A percentile compares a stretch with the other conserved stretches of the same genome.
These are phyloP conservation scores for Drosophila arawakana DNA, from an alignment of 1,140 invertebrate species.

Conservation along the genomic window DNA sequence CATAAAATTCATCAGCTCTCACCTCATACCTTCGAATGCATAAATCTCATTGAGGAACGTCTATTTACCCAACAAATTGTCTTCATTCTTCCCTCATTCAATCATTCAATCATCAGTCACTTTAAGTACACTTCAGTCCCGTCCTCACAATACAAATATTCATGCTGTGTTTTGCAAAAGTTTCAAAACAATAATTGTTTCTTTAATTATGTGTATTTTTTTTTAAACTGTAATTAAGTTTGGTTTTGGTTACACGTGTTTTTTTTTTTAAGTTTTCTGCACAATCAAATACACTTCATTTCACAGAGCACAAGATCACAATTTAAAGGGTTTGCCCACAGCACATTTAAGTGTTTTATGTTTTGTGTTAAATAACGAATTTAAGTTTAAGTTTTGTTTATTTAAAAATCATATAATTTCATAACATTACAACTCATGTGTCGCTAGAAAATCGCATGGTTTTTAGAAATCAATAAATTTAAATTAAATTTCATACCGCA, in stretches of 20 bases:
- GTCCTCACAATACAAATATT: constrained; percentile 55
- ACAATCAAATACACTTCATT: constrained; percentile 51
- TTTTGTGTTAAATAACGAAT: constrained; percentile 60
- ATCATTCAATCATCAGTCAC: constrained; percentile 30
- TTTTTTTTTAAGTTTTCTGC: constrained; percentile 19
- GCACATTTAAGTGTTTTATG: constrained; percentile 66
- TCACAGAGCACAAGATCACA: constrained; percentile 30
- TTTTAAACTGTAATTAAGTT: constrained; percentile 37
- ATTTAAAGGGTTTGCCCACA: constrained; percentile 47
- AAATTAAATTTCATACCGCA: constrained; percentile 15
- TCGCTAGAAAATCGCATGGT: constrained; percentile 51
- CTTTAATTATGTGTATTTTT: constrained; percentile 15
- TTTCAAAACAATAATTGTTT: constrained; percentile 35
- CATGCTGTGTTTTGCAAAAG: constrained; percentile 82
- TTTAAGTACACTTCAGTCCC: constrained; percentile 5
- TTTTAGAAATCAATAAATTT: constrained; percentile 16
- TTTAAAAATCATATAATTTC: neutral
- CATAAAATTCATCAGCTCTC: constrained; percentile 18
- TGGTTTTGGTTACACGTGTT: constrained; percentile 38
- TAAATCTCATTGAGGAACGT: constrained; percentile 10
- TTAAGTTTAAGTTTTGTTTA: constrained; percentile 5
- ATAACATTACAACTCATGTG: constrained; percentile 37
- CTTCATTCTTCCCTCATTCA: constrained; percentile 24
- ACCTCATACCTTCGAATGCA: constrained; percentile 25
- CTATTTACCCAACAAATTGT: constrained; percentile 27